These are phyloP conservation scores for Passer montanus DNA, from an alignment of 2,113 vertebrate genomes.

Conservation along the genomic window DNA sequence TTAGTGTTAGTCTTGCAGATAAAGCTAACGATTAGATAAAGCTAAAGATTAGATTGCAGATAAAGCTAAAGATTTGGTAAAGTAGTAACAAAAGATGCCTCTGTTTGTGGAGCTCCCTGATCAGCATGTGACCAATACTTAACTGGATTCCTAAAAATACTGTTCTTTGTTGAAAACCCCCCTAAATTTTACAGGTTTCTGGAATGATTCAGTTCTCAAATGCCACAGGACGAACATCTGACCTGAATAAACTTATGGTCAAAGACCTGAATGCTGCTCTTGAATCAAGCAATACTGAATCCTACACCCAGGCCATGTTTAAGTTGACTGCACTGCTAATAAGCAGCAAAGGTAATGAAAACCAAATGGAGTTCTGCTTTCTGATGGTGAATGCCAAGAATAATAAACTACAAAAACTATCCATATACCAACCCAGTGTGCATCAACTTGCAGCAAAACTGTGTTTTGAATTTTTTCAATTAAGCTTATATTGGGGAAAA, in stretches of 20 bases:
- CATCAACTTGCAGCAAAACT: not conserved
- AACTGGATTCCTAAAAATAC: not conserved
- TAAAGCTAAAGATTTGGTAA: not conserved
- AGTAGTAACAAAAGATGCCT: not conserved
- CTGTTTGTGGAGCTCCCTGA: not conserved
- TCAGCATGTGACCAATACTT: not conserved
- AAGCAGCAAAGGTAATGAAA: slow-evolving; percentile 85
- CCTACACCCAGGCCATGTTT: slow-evolving; percentile 93
- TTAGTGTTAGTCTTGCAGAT: not conserved
- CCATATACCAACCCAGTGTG: not conserved
- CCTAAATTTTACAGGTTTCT: slow-evolving; percentile 78
- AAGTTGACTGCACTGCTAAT: slow-evolving; percentile 94
- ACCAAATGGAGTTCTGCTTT: not conserved
- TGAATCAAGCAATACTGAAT: slow-evolving; percentile 77
- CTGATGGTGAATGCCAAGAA: not conserved
- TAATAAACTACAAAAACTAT: not conserved
- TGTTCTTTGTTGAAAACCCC: not conserved
- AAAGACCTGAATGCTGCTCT: slow-evolving; percentile 85
- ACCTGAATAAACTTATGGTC: slow-evolving; percentile 90
- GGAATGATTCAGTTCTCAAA: slow-evolving; percentile 94
- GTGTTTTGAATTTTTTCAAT: not conserved
- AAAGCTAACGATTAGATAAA: not conserved
- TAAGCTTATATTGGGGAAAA: not conserved
- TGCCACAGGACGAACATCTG: slow-evolving; percentile 83
- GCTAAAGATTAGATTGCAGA: not conserved